Percentiles rank a stretch among this genome's conserved stretches.
Evolutionary conservation across 2,888 invertebrate species (phyloP).

Genomic region (Gnatocerus cornutus): DNA sequence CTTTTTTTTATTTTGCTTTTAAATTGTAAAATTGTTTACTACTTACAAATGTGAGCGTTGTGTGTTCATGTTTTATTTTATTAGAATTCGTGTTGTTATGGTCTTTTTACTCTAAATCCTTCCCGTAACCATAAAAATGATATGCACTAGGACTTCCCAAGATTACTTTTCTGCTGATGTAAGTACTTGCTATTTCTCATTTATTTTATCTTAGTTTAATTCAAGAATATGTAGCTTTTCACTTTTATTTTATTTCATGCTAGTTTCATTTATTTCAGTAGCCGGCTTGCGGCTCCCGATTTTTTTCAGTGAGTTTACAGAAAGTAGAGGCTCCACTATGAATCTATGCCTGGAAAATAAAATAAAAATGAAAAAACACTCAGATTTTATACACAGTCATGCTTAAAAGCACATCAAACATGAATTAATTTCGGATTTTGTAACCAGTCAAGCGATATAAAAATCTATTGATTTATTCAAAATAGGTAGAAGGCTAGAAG

Average conservation of each 20-base stretch:
- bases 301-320: background rate
- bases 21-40: slow-evolving; percentile 55
- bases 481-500: slow-evolving; percentile 42
- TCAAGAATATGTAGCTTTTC: slow-evolving; percentile 15
- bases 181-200: slow-evolving; percentile 54
- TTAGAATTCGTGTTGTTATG: slow-evolving; percentile 54
- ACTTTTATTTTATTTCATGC: background rate
- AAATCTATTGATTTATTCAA: slow-evolving; percentile 48
- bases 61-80: slow-evolving; percentile 52
- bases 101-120: slow-evolving; percentile 40
- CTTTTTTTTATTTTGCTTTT: slow-evolving; percentile 56
- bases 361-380: background rate
- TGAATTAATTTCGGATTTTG: slow-evolving; percentile 50
- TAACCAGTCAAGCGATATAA: slow-evolving; percentile 42
- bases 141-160: slow-evolving; percentile 59
- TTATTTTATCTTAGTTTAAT: slow-evolving; percentile 35
- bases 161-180: slow-evolving; percentile 62
- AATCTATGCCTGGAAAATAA: background rate
- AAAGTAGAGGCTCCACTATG: no score
- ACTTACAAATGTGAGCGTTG: slow-evolving; percentile 54
- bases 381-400: slow-evolving; percentile 22
- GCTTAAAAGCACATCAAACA: slow-evolving; percentile 37
- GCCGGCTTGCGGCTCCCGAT: slow-evolving; percentile 1
- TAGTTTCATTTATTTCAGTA: background rate
- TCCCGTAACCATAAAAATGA: slow-evolving; percentile 54